Conservation (phyloP, 2,888 invertebrate species). For the Epinotia demarniana region DNA sequence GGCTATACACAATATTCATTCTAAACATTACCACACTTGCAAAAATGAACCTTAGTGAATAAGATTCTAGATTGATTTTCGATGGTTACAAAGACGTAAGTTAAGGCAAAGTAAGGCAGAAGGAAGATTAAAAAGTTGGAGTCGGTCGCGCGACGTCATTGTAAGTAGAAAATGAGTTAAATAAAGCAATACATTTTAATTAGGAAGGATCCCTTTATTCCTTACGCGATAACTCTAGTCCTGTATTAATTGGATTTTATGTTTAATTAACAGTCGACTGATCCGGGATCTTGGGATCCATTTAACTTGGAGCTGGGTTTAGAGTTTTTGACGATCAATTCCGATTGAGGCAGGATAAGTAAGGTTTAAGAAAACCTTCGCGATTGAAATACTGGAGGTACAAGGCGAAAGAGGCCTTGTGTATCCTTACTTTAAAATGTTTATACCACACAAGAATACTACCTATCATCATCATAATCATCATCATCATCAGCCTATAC, state of each 20-base stretch:
- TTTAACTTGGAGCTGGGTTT: constrained; percentile 39
- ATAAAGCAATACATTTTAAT: constrained; percentile 85
- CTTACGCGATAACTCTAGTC: constrained; percentile 79
- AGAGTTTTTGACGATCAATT: constrained; percentile 39
- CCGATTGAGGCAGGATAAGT: constrained; percentile 15
- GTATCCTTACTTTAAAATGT: neutral
- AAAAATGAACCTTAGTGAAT: constrained; percentile 51
- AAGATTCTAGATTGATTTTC: constrained; percentile 48
- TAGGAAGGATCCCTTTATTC: constrained; percentile 83
- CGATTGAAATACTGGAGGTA: neutral
- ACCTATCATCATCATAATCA: no score
- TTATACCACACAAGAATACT: neutral
- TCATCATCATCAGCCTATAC: no score
- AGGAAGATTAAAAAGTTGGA: constrained; percentile 83
- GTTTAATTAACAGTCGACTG: constrained; percentile 82
- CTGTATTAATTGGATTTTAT: constrained; percentile 84
- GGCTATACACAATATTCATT: constrained; percentile 69
- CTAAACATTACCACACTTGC: constrained; percentile 41
- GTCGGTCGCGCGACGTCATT: constrained; percentile 82
- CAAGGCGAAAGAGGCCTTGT: neutral
- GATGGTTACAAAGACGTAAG: constrained; percentile 47
- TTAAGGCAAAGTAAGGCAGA: constrained; percentile 72
- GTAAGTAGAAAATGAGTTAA: constrained; percentile 85
- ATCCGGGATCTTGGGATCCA: constrained; percentile 56
- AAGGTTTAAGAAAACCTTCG: constrained; percentile 13